Percentiles rank a stretch among this genome's conserved stretches.
phyloP scores from a whole-genome alignment of 1,140 invertebrate genomes.

The Lutraria rhynchaena region DNA sequence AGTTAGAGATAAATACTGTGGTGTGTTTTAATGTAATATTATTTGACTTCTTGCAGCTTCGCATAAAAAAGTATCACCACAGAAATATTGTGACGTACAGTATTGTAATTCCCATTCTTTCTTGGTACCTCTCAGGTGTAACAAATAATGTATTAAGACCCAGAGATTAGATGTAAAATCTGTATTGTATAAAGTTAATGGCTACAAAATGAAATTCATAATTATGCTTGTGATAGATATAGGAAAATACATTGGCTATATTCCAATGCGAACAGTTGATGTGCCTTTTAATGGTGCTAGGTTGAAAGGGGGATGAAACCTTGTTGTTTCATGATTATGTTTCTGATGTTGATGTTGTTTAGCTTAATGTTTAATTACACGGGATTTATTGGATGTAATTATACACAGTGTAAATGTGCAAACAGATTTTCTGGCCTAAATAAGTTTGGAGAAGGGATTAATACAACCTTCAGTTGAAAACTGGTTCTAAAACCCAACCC shows the following conservation, averaged over 20 bases:
- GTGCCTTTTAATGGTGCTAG: slow-evolving; percentile 2
- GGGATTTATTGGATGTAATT: slow-evolving; percentile 10
- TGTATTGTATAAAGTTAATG: slow-evolving; percentile 60
- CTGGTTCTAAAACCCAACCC: too few species aligned
- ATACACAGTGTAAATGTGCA: slow-evolving; percentile 5
- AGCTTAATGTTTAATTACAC: slow-evolving; percentile 23
- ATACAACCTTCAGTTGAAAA: too few species aligned
- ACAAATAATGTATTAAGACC: slow-evolving; percentile 45
- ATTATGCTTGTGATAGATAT: slow-evolving; percentile 48
- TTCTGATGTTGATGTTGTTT: slow-evolving; percentile 4
- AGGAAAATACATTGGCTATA: slow-evolving; percentile 21
- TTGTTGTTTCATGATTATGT: slow-evolving; percentile 14
- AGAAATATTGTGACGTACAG: too few species aligned
- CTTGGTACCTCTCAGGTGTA: slow-evolving; percentile 43
- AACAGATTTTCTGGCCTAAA: slow-evolving; percentile 8
- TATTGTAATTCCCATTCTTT: too few species aligned
- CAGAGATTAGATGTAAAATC: slow-evolving; percentile 35
- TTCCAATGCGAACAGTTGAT: slow-evolving; percentile 27
- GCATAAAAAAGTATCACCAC: too few species aligned
- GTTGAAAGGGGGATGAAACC: slow-evolving; percentile 33
- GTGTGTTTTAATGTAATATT: too few species aligned
- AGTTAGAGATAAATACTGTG: too few species aligned
- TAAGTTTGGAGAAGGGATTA: too few species aligned
- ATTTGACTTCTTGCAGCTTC: too few species aligned
- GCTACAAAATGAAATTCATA: slow-evolving; percentile 44